These are phyloP conservation scores for Apodemus agrarius DNA, from an alignment of 2,797 vertebrate genomes.

Conservation along the genomic window DNA sequence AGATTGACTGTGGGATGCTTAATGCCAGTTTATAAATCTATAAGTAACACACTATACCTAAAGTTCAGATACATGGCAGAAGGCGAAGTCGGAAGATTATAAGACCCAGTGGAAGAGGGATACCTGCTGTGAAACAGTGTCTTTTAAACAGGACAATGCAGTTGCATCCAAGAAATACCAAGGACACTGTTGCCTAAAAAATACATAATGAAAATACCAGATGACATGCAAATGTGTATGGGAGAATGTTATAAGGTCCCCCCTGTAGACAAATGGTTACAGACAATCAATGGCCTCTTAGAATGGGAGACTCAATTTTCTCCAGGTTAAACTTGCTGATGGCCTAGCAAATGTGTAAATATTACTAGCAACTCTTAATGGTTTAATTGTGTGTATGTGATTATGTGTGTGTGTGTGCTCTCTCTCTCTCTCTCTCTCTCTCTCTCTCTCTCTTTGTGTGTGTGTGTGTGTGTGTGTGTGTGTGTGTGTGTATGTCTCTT, in stretches of 20 bases:
- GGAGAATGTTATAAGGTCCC: background rate
- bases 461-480: background rate
- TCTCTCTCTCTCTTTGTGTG: background rate
- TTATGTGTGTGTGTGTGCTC: background rate
- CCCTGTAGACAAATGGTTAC: background rate
- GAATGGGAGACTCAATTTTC: background rate
- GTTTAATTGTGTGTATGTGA: background rate
- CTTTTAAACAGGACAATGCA: background rate
- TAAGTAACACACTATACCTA: background rate
- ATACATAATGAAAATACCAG: background rate
- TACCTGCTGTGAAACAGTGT: background rate
- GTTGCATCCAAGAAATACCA: background rate
- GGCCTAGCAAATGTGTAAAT: background rate
- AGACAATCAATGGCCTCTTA: background rate
- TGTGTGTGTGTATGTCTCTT: background rate
- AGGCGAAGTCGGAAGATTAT: background rate
- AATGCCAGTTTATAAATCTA: background rate
- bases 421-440: too few species aligned
- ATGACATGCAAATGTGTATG: background rate
- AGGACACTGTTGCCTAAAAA: background rate
- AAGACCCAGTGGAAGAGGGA: background rate
- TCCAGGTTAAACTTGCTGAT: background rate
- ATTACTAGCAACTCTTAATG: background rate
- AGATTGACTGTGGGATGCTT: background rate
- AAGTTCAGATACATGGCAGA: too few species aligned